Conservation (phyloP, 2,888 invertebrate species). For the Dysmachus trigonus region DNA sequence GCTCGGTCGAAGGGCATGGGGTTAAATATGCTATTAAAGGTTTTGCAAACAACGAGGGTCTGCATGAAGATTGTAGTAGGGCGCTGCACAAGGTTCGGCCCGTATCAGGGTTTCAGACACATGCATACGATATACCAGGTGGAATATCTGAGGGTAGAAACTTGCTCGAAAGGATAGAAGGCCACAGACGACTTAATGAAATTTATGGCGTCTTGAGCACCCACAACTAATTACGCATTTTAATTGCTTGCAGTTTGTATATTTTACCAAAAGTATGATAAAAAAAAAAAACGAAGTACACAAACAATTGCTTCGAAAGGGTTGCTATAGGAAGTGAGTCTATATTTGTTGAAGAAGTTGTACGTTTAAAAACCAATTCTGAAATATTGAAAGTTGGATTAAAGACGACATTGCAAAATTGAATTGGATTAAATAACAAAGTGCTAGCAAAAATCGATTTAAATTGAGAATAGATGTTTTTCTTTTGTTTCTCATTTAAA, state of each 20-base stretch:
- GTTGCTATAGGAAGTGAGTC: not conserved
- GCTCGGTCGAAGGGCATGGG: slow-evolving; percentile 30
- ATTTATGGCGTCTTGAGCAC: slow-evolving; percentile 52
- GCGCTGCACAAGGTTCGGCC: not conserved
- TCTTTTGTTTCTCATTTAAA: slow-evolving; percentile 21
- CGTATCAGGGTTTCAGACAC: not conserved
- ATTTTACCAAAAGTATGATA: not conserved
- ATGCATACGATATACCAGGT: not conserved
- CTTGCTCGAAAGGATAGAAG: slow-evolving; percentile 24
- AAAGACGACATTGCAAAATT: not conserved
- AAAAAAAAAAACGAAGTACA: not conserved
- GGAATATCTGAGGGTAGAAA: not conserved
- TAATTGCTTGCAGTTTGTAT: slow-evolving; percentile 50
- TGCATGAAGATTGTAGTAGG: too few species aligned
- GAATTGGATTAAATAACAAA: not conserved
- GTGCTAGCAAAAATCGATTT: slow-evolving; percentile 1
- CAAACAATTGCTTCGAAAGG: not conserved
- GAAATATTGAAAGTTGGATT: not conserved
- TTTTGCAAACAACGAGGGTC: slow-evolving; percentile 28
- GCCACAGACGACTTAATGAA: slow-evolving; percentile 47
- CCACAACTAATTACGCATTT: slow-evolving; percentile 53
- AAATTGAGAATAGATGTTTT: not conserved
- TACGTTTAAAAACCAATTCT: not conserved
- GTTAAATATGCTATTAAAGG: slow-evolving; percentile 43
- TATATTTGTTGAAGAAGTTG: not conserved